A percentile compares a stretch with the other conserved stretches of the same genome.
These are phyloP conservation scores for Paratilapia polleni DNA, from an alignment of 2,113 vertebrate species.

Conservation along the genomic window DNA sequence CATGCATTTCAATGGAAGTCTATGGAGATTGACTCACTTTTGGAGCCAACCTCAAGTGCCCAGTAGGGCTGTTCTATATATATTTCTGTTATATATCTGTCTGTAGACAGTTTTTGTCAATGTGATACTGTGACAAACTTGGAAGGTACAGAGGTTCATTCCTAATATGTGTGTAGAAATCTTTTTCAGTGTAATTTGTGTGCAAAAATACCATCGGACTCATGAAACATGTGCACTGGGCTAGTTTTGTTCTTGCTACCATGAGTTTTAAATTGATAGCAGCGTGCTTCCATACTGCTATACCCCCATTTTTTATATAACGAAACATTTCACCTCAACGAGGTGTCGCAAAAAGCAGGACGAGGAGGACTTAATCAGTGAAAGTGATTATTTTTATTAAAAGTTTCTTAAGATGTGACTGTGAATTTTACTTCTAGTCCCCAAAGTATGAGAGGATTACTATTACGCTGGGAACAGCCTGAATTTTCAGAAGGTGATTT, in stretches of 20 bases:
- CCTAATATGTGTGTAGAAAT: not conserved
- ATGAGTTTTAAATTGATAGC: not conserved
- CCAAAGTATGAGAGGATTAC: no score
- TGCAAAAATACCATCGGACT: not conserved
- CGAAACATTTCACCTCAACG: not conserved
- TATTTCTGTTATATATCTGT: not conserved
- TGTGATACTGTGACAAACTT: not conserved
- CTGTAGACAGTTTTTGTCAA: not conserved
- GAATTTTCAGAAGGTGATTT: not conserved
- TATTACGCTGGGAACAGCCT: accelerated
- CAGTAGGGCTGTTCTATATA: no score
- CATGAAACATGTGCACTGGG: not conserved
- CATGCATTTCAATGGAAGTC: not conserved
- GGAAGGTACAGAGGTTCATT: not conserved
- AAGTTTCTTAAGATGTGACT: no score
- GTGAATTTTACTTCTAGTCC: no score
- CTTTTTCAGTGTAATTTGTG: not conserved
- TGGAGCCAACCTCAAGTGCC: not conserved
- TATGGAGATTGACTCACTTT: not conserved
- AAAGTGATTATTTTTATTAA: no score
- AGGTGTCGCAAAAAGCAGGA: not conserved
- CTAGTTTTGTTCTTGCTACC: no score
- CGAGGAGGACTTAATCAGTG: not conserved
- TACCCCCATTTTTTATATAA: not conserved
- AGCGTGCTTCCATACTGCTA: accelerated